Percentiles rank a stretch among this genome's conserved stretches.
phyloP scores from a whole-genome alignment of 2,888 invertebrate species.

The Eupithecia exiguata region DNA sequence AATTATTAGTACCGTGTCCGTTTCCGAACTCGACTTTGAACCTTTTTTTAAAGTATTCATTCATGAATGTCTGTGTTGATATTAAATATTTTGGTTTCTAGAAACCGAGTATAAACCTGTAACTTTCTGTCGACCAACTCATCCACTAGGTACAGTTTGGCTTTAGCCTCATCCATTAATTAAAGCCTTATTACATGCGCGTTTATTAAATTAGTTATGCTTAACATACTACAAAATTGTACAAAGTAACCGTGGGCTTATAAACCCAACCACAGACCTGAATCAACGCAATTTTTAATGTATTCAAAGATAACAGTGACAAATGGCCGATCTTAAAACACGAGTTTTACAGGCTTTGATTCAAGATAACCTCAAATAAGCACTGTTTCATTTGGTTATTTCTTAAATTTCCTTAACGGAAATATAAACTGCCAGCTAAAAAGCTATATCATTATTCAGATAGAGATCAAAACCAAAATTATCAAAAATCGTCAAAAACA shows the following conservation, averaged over 20 bases:
- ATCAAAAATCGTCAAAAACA: not conserved
- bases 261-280: not conserved
- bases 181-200: no score
- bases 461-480: not conserved
- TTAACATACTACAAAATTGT: not conserved
- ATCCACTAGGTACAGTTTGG: no score
- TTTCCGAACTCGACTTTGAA: no score
- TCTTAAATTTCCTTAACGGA: not conserved
- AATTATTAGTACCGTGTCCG: no score
- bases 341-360: constrained; percentile 3
- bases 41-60: no score
- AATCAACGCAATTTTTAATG: not conserved
- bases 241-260: not conserved
- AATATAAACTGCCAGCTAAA: not conserved
- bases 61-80: no score
- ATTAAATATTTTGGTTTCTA: no score
- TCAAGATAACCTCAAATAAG: not conserved
- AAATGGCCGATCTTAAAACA: constrained; percentile 2
- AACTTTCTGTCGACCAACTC: no score
- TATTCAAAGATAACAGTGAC: constrained; percentile 4
- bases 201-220: no score
- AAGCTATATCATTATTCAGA: not conserved
- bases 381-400: not conserved
- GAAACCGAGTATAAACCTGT: no score
- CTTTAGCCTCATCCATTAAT: no score